Base-by-base conservation (phyloP, 1,140 invertebrate species). In the Heliconius hermathena region DNA sequence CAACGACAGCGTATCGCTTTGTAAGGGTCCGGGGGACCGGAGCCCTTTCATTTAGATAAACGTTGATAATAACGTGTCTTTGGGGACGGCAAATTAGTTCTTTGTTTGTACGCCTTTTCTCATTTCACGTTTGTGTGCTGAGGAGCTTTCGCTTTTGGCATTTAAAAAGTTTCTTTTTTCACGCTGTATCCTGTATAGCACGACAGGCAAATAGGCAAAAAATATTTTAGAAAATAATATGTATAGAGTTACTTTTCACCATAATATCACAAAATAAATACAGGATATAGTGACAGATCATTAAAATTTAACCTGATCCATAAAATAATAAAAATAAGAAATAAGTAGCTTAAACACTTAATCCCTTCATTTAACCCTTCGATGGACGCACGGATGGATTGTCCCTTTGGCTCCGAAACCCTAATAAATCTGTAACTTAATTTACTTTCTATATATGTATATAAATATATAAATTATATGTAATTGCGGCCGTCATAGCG, bases 41-140 rank as follows among this genome's bases (percentile, higher is more conserved):
- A 72, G 71, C 71, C 71, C 71, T 72, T 72, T 72, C 71, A 41
- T 72, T 72, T 72, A 71, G 71, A 72, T 38, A 38, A 72, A 72
- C 29, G 29, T 72, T 72, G 29, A 41, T 72, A 72, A 72, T 72
- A 41, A 41, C 71, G 22, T 36, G 71, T 72, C 71, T 72, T 72
- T 72, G 71, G 71, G 71, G 71, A 72, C 71, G 6, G 71, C 71
- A 72, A 72, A 72, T 72, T 72, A 72, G 71, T 72, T 72, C 71
- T 72, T 72, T 72, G 71, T 72, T 71, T 72, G 71, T 72, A 20
- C 70, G 36, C 33, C 29, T 26, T 72, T 72, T 38, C 13, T 41
- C 29, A n/a, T 41, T 36, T 66, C 26, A 29, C 60, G 13, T 66
- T 11, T 29, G 26, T 29, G 11, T 6, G 22, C 3, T 26, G 60